Percentiles rank a stretch among this genome's conserved stretches.
These are phyloP conservation scores for Pseudococcus longispinus DNA, from an alignment of 2,888 invertebrate species.

Conservation along the genomic window DNA sequence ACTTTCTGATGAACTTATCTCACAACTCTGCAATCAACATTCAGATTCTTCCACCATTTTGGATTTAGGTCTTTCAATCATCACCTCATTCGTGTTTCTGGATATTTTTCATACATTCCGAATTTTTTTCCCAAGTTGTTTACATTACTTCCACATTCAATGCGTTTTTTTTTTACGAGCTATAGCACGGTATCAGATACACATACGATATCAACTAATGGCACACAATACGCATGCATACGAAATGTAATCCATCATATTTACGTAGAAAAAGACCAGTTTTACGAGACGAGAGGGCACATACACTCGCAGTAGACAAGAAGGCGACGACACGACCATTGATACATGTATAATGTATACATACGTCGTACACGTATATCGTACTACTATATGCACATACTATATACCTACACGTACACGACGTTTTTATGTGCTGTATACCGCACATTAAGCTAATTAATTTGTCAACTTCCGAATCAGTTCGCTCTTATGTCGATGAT, in stretches of 20 bases:
- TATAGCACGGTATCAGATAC: no score
- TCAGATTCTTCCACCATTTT: no score
- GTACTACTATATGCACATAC: not conserved
- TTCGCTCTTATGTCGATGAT: not conserved
- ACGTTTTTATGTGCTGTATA: not conserved
- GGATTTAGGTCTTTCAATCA: no score
- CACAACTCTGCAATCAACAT: no score
- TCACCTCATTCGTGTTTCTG: no score
- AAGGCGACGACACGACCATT: not conserved
- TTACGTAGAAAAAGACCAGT: not conserved
- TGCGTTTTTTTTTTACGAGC: no score
- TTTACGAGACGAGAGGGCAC: not conserved
- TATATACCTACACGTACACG: not conserved
- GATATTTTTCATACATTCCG: no score
- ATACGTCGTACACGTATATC: not conserved
- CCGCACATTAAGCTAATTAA: conserved; percentile 19
- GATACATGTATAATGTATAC: not conserved
- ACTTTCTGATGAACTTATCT: no score
- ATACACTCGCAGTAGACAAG: not conserved
- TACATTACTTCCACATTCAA: no score
- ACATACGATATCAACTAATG: no score
- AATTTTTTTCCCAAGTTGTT: no score
- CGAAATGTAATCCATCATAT: not conserved
- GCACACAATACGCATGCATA: not conserved
- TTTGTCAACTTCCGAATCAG: conserved; percentile 21